Conservation (phyloP, 2,113 vertebrate genomes). For the Upupa epops region DNA sequence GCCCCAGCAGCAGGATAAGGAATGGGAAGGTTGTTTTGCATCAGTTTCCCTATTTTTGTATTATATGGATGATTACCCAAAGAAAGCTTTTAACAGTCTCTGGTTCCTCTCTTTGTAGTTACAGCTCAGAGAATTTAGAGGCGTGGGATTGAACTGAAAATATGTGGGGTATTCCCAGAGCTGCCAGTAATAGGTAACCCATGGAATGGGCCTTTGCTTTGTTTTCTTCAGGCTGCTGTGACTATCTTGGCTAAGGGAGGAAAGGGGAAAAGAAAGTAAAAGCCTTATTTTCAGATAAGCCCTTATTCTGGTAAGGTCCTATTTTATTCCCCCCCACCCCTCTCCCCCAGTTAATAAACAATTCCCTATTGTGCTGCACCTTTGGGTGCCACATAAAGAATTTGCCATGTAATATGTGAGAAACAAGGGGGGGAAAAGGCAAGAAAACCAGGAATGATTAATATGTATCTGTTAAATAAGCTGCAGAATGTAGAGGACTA, state of each 20-base stretch:
- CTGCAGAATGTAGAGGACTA: background rate
- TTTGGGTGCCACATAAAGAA: background rate
- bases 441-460: background rate
- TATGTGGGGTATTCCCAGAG: conserved; percentile 63
- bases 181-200: conserved; percentile 71
- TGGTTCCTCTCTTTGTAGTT: conserved; percentile 22
- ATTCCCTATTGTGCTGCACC: background rate
- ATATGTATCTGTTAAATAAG: background rate
- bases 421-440: background rate
- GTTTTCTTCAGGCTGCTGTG: background rate
- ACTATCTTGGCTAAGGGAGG: background rate
- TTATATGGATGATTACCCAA: conserved; percentile 25
- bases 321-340: background rate
- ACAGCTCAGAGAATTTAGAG: conserved; percentile 57
- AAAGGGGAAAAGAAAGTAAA: background rate
- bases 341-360: background rate
- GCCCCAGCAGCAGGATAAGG: background rate
- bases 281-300: background rate
- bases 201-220: conserved; percentile 55
- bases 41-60: background rate
- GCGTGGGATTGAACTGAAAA: conserved; percentile 58
- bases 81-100: conserved; percentile 14
- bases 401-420: background rate
- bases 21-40: background rate
- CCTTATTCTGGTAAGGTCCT: background rate